These are phyloP conservation scores for Margarornis squamiger DNA, from an alignment of 2,797 vertebrate genomes.

Conservation along the genomic window DNA sequence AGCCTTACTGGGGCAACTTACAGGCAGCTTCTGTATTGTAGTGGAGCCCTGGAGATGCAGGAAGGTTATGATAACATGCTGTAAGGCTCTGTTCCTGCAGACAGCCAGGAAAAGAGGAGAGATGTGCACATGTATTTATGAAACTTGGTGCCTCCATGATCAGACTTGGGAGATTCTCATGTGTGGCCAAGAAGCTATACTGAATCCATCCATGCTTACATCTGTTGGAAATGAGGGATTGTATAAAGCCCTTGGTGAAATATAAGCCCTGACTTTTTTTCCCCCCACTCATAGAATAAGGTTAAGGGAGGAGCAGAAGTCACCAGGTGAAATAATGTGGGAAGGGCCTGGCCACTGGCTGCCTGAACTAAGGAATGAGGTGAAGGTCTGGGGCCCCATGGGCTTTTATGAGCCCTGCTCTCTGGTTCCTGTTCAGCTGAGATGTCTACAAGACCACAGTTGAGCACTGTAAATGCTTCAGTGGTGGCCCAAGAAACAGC, in stretches of 20 bases:
- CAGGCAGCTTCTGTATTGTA: neutral
- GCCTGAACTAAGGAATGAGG: neutral
- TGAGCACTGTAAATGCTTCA: neutral
- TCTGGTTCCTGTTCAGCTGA: neutral
- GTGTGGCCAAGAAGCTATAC: neutral
- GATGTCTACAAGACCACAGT: neutral
- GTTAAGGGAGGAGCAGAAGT: neutral
- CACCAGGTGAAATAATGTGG: neutral
- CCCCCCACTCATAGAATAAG: neutral
- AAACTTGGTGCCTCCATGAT: neutral
- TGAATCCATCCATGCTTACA: neutral
- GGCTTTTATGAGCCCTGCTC: neutral
- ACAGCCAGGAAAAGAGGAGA: neutral
- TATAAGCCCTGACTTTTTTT: neutral
- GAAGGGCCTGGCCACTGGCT: neutral
- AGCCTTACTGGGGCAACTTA: neutral
- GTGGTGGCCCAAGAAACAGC: neutral
- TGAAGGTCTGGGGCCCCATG: fast-evolving
- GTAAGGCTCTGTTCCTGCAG: neutral
- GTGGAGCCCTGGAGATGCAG: neutral
- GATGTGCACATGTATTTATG: neutral
- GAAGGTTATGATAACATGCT: fast-evolving
- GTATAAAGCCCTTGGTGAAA: neutral
- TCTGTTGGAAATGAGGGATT: neutral
- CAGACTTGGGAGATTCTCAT: neutral